Percentiles rank a stretch among this genome's conserved stretches.
These are phyloP conservation scores for Chrysolina oricalcia DNA, from an alignment of 2,888 invertebrate genomes.

Conservation along the genomic window DNA sequence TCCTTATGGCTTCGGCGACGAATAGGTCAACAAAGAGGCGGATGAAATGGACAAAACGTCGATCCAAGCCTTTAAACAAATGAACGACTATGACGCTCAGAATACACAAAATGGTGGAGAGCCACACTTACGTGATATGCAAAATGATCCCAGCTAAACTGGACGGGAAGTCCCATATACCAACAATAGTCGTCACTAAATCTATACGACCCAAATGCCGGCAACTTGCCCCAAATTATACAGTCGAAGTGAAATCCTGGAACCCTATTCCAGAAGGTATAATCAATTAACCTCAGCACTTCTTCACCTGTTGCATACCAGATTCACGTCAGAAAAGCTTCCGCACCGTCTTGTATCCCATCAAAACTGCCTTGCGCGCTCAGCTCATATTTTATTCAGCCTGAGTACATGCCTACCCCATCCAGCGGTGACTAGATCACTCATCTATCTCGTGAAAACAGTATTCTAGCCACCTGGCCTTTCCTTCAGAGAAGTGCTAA, in stretches of 20 bases:
- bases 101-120: too few relatives aligned
- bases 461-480: background rate
- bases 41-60: background rate
- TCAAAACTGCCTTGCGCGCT: background rate
- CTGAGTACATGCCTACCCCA: background rate
- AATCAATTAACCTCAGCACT: background rate
- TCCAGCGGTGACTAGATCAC: conserved; percentile 4
- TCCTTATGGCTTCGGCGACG: background rate
- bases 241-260: conserved; percentile 10
- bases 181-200: conserved; percentile 3
- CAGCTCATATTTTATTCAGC: background rate
- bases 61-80: too few relatives aligned
- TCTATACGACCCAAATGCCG: background rate
- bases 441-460: background rate
- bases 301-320: too few relatives aligned
- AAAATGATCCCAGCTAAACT: background rate
- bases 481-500: background rate
- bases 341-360: background rate
- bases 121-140: background rate
- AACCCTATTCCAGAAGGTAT: background rate
- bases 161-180: background rate
- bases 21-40: background rate
- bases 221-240: conserved; percentile 1
- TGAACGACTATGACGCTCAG: too few relatives aligned
- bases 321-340: too few relatives aligned